Percentiles rank a stretch among this genome's conserved stretches.
Conservation (phyloP, 2,797 vertebrate genomes). For the Bufotes viridis region DNA sequence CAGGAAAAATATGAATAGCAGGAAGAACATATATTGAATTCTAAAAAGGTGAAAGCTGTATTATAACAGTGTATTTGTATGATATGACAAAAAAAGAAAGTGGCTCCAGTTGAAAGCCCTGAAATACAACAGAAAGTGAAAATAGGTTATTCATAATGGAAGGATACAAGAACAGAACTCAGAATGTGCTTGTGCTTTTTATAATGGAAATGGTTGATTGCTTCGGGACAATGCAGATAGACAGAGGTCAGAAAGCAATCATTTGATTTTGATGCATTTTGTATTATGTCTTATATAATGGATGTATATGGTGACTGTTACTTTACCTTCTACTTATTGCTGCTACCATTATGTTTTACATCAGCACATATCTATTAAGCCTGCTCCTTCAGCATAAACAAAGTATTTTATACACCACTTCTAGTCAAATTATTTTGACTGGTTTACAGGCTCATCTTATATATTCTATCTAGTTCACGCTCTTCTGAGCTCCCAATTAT, state of each 20-base stretch:
- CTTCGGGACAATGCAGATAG: not conserved
- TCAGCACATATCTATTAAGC: no score
- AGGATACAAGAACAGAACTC: not conserved
- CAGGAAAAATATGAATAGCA: not conserved
- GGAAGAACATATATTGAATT: not conserved
- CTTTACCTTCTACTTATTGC: not conserved
- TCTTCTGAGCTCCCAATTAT: no score
- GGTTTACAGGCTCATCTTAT: no score
- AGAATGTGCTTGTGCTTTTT: not conserved
- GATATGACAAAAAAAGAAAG: not conserved
- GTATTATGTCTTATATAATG: not conserved
- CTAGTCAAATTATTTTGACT: no score
- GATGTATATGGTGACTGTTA: not conserved
- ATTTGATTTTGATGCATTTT: not conserved
- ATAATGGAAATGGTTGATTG: not conserved
- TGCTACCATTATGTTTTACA: not conserved
- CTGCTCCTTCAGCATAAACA: no score
- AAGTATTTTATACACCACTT: no score
- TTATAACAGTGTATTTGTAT: not conserved
- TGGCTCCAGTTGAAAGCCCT: not conserved
- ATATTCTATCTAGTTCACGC: no score
- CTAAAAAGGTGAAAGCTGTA: not conserved
- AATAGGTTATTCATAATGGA: not conserved
- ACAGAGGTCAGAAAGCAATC: not conserved
- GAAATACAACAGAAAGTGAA: not conserved